These are phyloP conservation scores for Hydrophis major DNA, from an alignment of 2,797 vertebrate species.

Conservation along the genomic window DNA sequence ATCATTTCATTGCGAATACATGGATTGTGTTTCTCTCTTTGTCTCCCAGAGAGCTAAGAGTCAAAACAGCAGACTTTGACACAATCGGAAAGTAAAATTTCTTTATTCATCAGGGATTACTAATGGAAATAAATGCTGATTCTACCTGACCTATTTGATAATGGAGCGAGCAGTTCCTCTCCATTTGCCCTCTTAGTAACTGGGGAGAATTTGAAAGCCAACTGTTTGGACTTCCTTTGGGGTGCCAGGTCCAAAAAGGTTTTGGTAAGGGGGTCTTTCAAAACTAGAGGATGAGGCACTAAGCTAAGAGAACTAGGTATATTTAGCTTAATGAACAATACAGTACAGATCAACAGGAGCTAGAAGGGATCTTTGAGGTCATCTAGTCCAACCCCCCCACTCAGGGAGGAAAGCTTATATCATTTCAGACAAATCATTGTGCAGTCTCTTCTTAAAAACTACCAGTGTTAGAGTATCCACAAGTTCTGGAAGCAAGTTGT, in stretches of 20 bases:
- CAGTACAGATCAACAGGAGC: background rate
- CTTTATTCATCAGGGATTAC: background rate
- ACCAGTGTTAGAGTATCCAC: background rate
- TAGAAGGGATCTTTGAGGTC: background rate
- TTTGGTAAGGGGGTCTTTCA: background rate
- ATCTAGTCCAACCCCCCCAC: background rate
- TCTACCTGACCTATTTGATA: background rate
- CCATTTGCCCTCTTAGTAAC: background rate
- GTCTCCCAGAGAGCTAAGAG: background rate
- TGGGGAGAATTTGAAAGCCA: background rate
- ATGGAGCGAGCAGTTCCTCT: background rate
- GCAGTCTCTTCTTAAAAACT: background rate
- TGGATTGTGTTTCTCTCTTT: background rate
- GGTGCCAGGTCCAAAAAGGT: background rate
- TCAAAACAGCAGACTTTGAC: background rate
- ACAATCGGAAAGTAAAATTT: background rate
- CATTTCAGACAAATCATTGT: background rate
- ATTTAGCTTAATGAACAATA: background rate
- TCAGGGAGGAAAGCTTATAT: too few species aligned
- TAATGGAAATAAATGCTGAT: background rate
- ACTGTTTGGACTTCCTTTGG: background rate
- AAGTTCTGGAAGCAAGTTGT: background rate
- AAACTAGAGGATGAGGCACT: background rate
- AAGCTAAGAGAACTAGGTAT: background rate
- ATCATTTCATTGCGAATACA: background rate